phyloP scores from a whole-genome alignment of 2,888 invertebrate species.

The Drosophila maculinotata region DNA sequence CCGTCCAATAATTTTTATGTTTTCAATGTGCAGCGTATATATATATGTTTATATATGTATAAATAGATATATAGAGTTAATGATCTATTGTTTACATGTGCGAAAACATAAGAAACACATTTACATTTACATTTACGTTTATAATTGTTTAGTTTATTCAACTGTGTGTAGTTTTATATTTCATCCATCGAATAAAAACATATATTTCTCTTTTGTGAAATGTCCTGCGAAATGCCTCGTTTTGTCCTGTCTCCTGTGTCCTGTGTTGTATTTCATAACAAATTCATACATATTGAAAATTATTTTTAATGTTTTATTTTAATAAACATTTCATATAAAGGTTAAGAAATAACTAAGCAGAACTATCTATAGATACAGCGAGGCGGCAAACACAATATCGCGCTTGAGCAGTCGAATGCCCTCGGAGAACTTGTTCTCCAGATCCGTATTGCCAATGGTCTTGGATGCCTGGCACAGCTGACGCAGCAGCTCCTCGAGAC shows the following conservation, averaged over 20 bases:
- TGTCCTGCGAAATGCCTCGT: conserved; percentile 19
- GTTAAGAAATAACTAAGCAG: neutral
- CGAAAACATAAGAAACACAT: conserved; percentile 50
- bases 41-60: conserved; percentile 44
- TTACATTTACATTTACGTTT: conserved; percentile 31
- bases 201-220: conserved; percentile 40
- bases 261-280: neutral
- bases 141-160: conserved; percentile 26
- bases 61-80: conserved; percentile 19
- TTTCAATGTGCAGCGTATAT: conserved; percentile 58
- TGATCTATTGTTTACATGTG: conserved; percentile 37
- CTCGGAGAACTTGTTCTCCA: conserved; percentile 98
- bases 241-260: conserved; percentile 10
- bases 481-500: conserved; percentile 97
- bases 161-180: conserved; percentile 17
- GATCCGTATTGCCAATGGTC: conserved; percentile 97
- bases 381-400: conserved; percentile 99
- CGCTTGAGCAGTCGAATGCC: conserved; percentile 96
- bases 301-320: conserved; percentile 1
- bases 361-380: conserved; percentile 91
- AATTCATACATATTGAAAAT: neutral
- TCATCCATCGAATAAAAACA: conserved; percentile 26
- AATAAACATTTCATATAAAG: neutral
- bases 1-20: conserved; percentile 82
- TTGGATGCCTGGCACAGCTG: conserved; percentile 98